Evolutionary conservation across 2,113 vertebrate species (phyloP).

Genomic region (Neolamprologus fasciatus): DNA sequence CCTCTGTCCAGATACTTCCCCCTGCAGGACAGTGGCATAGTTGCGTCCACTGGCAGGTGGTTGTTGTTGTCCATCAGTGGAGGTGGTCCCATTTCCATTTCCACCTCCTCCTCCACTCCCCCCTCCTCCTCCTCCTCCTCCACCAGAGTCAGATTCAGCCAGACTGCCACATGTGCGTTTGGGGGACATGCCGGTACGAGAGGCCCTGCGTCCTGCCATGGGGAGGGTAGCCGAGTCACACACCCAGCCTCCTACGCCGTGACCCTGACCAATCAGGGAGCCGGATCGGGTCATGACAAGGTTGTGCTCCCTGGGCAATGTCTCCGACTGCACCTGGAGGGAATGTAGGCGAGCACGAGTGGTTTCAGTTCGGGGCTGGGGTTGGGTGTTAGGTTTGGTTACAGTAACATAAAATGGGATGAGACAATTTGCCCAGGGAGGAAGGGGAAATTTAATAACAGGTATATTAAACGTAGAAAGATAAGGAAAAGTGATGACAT

Average conservation of each 20-base stretch:
- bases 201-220: constrained; percentile 54
- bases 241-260: constrained; percentile 52
- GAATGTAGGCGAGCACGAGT: constrained; percentile 55
- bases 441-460: not conserved
- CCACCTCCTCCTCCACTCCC: not conserved
- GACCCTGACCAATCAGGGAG: constrained; percentile 53
- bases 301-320: constrained; percentile 56
- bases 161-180: constrained; percentile 31
- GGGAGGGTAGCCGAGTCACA: constrained; percentile 72
- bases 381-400: constrained; percentile 18
- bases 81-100: not conserved
- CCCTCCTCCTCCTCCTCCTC: not conserved
- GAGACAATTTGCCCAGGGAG: not conserved
- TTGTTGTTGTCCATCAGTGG: constrained; percentile 53
- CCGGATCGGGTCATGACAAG: constrained; percentile 73
- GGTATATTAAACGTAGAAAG: not conserved
- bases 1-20: constrained; percentile 52
- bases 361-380: constrained; percentile 58
- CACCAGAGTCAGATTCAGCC: constrained; percentile 29
- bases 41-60: constrained; percentile 32
- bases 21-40: constrained; percentile 53
- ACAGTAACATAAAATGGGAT: not conserved
- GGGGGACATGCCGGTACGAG: constrained; percentile 48
- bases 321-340: constrained; percentile 70
- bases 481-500: not conserved